Base-by-base conservation (phyloP, 1,140 invertebrate genomes). In the Neodiprion virginianus region DNA sequence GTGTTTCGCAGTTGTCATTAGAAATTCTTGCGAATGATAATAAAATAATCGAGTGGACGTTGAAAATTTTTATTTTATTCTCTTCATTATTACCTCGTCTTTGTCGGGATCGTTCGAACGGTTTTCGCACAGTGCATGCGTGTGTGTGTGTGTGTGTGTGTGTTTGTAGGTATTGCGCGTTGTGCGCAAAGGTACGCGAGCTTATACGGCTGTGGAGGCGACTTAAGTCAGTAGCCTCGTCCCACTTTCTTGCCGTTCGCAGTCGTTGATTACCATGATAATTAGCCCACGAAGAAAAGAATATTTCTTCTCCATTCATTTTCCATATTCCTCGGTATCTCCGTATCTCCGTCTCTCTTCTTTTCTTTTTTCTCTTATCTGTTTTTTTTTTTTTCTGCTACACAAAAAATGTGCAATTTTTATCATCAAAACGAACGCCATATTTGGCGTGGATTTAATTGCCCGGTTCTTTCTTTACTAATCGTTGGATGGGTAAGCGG, bases 241-340 rank as follows among this genome's bases (percentile, higher is more conserved):
- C 49, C 74, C 74, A 78, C 72, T 79, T 78, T 78, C 66, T 28
- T 72, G 74, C 70, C 70, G 48, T 48, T 50, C 17, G n/a, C 49
- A 71, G 65, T 23, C 72, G 48, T 61, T 72, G 79, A 80, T 80
- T 79, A 79, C 61, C 74, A 75, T 77, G 76, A 79, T 81, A 81
- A 81, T 81, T 77, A 77, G 67, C 48, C 74, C 53, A 17, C 69
- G 72, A 47, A 23, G 23, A 77, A 72, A 78, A 66, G 71, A 70
- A 78, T 75, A 80, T 79, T 81, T 81, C 71, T 76, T 81, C 79
- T 71, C 47, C 23, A 50, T 49, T 23, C n/a, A 14, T 7, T 23
- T 12, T 69, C 8, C 21, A 5, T 69, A 12, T 69, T 23, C n/a
- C 21, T 69, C 40, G 5, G 5, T 7, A 14, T 69, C 21, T 28